Evolutionary conservation across 2,113 vertebrate species (phyloP), one percentile per base, ranked within the genome.

Genomic region (Ceyx melanurus): DNA sequence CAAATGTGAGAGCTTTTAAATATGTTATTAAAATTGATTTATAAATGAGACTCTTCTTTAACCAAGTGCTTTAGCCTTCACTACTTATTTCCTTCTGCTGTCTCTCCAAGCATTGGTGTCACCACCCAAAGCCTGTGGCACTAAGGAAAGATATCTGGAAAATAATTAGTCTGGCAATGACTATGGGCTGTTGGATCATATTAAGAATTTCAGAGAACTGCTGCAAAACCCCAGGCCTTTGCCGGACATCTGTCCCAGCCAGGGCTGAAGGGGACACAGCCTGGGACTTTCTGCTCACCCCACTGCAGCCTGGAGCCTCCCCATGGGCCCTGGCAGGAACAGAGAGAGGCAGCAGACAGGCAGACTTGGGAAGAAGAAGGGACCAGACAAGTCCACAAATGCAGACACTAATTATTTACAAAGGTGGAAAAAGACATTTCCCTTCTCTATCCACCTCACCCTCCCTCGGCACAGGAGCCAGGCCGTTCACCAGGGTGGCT

Each of bases 21-120:
- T 96, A 96, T 96, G 96, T 93, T 96, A 96, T 96, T 96, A 93
- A 96, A 95, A 96, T 95, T 96, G 92, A 96, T 93, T 96, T 95
- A 96, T 96, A 96, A 96, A 96, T 96, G 94, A 96, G 95, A 88
- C 45, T 94, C 68, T 92, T 94, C 91, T 95, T 95, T 91, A 96
- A 95, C 88, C 94, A 94, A 54, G 53, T 88, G 95, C 89, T 94
- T 90, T 91, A 94, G 85, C 94, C 76, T 96, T 96, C 95, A 91
- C 89, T 94, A 82, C 75, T 74, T 94, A 93, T 96, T 96, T 95
- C 85, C 79, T 93, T 96, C 94, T 95, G 85, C 84, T 94, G 66
- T 89, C 68, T 88, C 89, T 89, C 94, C 94, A 94, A 86, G 87
- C 91, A 91, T 83, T 72, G 91, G 92, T 93, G 68, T 84, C 61